A percentile compares a stretch with the other conserved stretches of the same genome.
These are phyloP conservation scores for Sturmia bella DNA, from an alignment of 2,888 invertebrate genomes.

Conservation along the genomic window DNA sequence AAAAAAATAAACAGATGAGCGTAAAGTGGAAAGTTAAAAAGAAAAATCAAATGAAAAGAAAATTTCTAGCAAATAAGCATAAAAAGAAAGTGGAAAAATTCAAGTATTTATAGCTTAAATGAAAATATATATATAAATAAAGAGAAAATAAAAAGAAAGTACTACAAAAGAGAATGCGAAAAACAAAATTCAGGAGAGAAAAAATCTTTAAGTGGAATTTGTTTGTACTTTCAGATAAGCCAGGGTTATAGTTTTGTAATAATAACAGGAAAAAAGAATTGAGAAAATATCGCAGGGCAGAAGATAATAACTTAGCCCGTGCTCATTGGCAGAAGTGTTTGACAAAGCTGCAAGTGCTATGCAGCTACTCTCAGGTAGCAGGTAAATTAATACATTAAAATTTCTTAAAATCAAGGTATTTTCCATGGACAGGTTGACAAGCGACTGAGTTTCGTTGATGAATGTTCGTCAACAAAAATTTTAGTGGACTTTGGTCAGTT, in stretches of 20 bases:
- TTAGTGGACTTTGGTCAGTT: too few species aligned
- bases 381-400: too few species aligned
- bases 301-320: too few species aligned
- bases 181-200: neutral
- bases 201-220: constrained; percentile 48
- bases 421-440: too few species aligned
- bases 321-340: too few species aligned
- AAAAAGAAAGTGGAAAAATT: constrained; percentile 30
- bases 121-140: too few species aligned
- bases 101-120: constrained; percentile 36
- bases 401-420: too few species aligned
- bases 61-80: constrained; percentile 26
- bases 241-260: constrained; percentile 6
- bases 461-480: too few species aligned
- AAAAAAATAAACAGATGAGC: constrained; percentile 5
- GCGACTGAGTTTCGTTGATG: too few species aligned
- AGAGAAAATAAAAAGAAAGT: constrained; percentile 8
- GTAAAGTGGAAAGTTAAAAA: constrained; percentile 3
- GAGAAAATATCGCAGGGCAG: neutral
- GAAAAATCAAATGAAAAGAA: constrained; percentile 27
- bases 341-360: too few species aligned
- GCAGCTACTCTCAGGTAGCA: too few species aligned
- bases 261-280: constrained; percentile 23
- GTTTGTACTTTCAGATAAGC: constrained; percentile 56
- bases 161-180: constrained; percentile 22